Evolutionary conservation across 2,797 vertebrate genomes (phyloP).

Genomic region (Xenentodon cancila): DNA sequence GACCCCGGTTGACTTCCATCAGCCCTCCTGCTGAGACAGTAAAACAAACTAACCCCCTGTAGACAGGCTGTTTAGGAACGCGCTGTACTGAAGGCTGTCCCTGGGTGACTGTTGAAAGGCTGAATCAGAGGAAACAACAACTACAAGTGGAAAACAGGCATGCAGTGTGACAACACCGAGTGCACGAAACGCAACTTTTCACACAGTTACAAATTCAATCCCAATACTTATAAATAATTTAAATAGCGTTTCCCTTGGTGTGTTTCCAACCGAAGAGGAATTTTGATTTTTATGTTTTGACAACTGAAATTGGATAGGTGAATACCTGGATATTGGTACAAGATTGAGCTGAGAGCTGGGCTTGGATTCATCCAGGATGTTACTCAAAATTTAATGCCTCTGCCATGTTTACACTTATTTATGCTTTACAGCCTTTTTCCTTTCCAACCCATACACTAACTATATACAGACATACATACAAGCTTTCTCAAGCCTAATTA

Average conservation of each 20-base stretch:
- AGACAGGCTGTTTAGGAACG: conserved; percentile 79
- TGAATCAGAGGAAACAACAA: conserved; percentile 45
- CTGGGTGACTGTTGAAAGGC: conserved; percentile 52
- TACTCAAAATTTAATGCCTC: conserved; percentile 30
- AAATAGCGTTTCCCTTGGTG: conserved; percentile 19
- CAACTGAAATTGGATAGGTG: conserved; percentile 35
- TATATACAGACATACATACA: neutral
- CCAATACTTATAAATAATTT: conserved; percentile 11
- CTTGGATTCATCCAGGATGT: conserved; percentile 46
- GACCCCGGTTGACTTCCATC: conserved; percentile 79
- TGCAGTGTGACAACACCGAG: neutral
- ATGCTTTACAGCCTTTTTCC: neutral
- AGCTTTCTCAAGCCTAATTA: neutral
- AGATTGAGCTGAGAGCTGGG: conserved; percentile 53
- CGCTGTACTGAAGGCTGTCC: conserved; percentile 69
- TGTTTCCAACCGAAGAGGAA: conserved; percentile 25
- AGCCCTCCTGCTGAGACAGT: conserved; percentile 77
- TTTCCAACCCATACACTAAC: conserved; percentile 5
- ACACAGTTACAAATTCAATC: conserved; percentile 23
- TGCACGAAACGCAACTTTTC: conserved; percentile 11
- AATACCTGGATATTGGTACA: conserved; percentile 52
- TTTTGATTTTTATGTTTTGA: conserved; percentile 48
- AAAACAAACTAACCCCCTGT: conserved; percentile 79
- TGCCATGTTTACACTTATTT: conserved; percentile 46
- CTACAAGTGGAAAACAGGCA: conserved; percentile 31